Conservation (phyloP, 2,113 vertebrate species). For the Typhlomys cinereus region DNA sequence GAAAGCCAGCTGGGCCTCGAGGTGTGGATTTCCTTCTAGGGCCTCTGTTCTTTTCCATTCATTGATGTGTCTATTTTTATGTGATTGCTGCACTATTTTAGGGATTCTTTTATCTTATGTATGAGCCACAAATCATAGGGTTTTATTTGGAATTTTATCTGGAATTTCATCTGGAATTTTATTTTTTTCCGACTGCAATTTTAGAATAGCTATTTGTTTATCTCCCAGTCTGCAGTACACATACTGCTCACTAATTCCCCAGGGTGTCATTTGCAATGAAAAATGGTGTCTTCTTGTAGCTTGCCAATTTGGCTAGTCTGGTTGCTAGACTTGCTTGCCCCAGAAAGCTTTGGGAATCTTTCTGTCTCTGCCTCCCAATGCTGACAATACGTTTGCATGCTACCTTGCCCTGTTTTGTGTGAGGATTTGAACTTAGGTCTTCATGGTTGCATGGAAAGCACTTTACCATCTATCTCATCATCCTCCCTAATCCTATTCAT, state of each 20-base stretch:
- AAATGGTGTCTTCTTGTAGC: not conserved
- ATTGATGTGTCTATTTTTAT: not conserved
- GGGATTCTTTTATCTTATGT: constrained; percentile 16
- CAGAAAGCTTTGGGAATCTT: not conserved
- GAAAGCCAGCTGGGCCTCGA: not conserved
- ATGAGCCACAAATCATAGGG: not conserved
- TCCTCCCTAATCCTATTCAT: not conserved
- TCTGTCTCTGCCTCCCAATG: too few relatives aligned
- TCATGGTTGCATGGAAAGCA: not conserved
- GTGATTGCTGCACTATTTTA: not conserved
- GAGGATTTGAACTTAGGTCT: not conserved
- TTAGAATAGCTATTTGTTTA: constrained; percentile 56
- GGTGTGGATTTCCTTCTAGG: not conserved
- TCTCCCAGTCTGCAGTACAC: constrained; percentile 13
- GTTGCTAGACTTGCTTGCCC: too few relatives aligned
- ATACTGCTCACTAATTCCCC: not conserved
- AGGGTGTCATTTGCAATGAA: not conserved
- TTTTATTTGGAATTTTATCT: constrained; percentile 46
- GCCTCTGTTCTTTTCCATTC: not conserved
- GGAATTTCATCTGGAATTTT: constrained; percentile 43
- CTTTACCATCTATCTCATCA: not conserved
- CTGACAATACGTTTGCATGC: too few relatives aligned
- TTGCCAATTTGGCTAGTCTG: not conserved
- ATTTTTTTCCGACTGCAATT: not conserved
- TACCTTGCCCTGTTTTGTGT: not conserved